Base-by-base conservation (phyloP, 2,797 vertebrate species). In the Pempheris klunzingeri region DNA sequence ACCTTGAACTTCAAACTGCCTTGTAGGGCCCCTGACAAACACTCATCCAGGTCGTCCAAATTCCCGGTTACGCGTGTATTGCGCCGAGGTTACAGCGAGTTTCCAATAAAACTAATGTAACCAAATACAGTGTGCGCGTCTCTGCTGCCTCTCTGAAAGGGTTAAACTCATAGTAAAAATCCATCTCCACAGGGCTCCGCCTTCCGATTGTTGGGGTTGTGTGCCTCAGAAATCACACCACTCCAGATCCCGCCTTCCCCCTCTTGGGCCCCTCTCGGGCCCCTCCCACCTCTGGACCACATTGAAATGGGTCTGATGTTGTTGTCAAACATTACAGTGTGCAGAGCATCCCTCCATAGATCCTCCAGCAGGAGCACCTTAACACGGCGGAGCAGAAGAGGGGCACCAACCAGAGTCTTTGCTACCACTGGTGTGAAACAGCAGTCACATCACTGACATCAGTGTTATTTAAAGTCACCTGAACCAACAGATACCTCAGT, bases 161-260 rank as follows among this genome's bases (percentile, higher is more conserved):
- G 89, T 92, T 92, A 89, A 91, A 72, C 50, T 79, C 68, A 43
- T 82, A 84, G 87, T 88, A 85, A 85, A 67, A 84, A 13, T 13
- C n/a, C 67, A 46, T 53, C 65, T 73, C 28, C 61, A 3, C 53
- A 0, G 18, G 52, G 58, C 89, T 83, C 90, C 92, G 75, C 93
- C 94, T 50, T 70, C 63, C 34, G 43, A 82, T 86, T 87, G 82
- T 87, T 81, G 85, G 77, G 88, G 78, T 69, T 58, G 85, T 70
- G 68, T 7, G 71, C 84, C 83, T 85, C 78, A 74, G 79, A 83
- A 91, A 95, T 95, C 95, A 95, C 95, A 93, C 95, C 95, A 96
- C 92, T 86, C 46, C 78, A 74, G 75, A 6, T 46, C 88, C 91
- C 83, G 82, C 84, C 90, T 50, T 43, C 75, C 44, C 50, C 64